Evolutionary conservation across 2,888 invertebrate genomes (phyloP).

Genomic region (Chaitophorus viminalis): DNA sequence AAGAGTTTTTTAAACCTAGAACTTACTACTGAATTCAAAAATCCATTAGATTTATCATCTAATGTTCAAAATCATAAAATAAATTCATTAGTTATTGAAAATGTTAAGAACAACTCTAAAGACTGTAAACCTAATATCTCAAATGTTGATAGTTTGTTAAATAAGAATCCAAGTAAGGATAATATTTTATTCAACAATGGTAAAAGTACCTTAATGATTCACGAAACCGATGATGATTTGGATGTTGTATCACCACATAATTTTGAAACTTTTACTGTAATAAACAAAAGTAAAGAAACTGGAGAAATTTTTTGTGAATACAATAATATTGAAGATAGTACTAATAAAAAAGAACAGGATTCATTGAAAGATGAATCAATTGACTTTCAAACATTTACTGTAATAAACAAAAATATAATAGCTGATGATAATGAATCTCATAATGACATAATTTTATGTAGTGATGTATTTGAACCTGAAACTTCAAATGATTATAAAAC

Average conservation of each 20-base stretch:
- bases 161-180: not conserved
- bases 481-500: constrained; percentile 48
- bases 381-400: constrained; percentile 53
- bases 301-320: constrained; percentile 19
- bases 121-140: not conserved
- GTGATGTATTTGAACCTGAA: constrained; percentile 32
- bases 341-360: constrained; percentile 25
- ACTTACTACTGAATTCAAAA: not conserved
- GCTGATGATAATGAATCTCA: constrained; percentile 3
- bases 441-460: not conserved
- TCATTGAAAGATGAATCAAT: constrained; percentile 36
- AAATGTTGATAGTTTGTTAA: constrained; percentile 11
- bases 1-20: constrained; percentile 15
- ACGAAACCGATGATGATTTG: constrained; percentile 38
- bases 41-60: constrained; percentile 7
- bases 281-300: constrained; percentile 47
- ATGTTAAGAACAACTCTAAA: not conserved
- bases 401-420: constrained; percentile 43
- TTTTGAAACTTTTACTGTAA: constrained; percentile 63
- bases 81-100: not conserved
- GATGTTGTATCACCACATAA: constrained; percentile 31
- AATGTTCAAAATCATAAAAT: not conserved
- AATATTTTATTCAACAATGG: not conserved
- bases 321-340: constrained; percentile 18
- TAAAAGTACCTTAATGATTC: not conserved